Evolutionary conservation across 1,140 invertebrate genomes (phyloP).

Genomic region (Drosophila fuyamai): DNA sequence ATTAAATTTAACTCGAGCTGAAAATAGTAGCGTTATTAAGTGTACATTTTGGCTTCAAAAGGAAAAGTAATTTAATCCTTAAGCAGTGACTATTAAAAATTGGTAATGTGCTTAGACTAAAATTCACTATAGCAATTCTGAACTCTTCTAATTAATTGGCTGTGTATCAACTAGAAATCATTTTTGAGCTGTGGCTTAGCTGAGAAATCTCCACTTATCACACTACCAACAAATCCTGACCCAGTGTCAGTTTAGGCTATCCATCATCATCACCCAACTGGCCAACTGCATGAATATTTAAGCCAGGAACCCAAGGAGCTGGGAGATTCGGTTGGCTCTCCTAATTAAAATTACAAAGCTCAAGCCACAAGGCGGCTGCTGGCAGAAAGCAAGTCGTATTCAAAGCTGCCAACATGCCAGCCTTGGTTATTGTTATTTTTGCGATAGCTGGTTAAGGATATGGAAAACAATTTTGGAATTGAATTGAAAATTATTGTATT

Average conservation of each 20-base stretch:
- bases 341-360: conserved; percentile 60
- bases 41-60: background rate
- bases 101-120: background rate
- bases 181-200: conserved; percentile 14
- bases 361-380: conserved; percentile 19
- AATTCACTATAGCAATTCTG: background rate
- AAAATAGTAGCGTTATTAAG: background rate
- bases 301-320: conserved; percentile 22
- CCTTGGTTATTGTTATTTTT: conserved; percentile 35
- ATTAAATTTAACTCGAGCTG: conserved; percentile 24
- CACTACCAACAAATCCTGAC: conserved; percentile 38
- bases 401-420: conserved; percentile 46
- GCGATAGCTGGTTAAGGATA: conserved; percentile 6
- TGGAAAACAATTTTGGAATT: conserved; percentile 47
- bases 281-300: conserved; percentile 51
- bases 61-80: too few relatives aligned
- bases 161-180: background rate
- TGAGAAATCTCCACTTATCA: conserved; percentile 36
- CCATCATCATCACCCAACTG: conserved; percentile 51
- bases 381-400: conserved; percentile 23
- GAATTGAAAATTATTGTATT: conserved; percentile 57
- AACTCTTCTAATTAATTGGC: background rate
- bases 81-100: background rate
- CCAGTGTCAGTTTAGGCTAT: conserved; percentile 47
- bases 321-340: conserved; percentile 30